These are phyloP conservation scores for Pandemis corylana DNA, from an alignment of 2,888 invertebrate species.

Conservation along the genomic window DNA sequence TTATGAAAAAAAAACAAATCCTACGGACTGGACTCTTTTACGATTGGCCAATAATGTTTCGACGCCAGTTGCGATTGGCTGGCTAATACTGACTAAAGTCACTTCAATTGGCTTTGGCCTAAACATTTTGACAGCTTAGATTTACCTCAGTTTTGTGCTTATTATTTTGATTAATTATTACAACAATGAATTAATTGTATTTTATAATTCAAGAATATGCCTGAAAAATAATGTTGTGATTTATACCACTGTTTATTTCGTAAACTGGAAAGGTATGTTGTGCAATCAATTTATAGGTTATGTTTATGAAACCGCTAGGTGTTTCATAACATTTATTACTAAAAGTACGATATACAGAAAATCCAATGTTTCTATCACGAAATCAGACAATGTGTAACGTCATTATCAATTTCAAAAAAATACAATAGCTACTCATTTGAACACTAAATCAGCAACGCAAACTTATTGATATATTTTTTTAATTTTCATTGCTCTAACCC, in stretches of 20 bases:
- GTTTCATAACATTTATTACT: slow-evolving; percentile 36
- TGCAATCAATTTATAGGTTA: slow-evolving; percentile 20
- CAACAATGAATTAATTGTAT: neutral
- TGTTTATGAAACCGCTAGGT: slow-evolving; percentile 31
- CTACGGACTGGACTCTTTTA: too few species aligned
- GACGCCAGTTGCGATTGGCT: neutral
- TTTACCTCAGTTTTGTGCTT: neutral
- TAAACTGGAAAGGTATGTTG: slow-evolving; percentile 7
- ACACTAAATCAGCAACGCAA: too few species aligned
- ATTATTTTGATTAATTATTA: neutral
- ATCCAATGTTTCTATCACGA: neutral
- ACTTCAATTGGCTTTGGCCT: neutral
- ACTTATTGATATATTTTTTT: too few species aligned
- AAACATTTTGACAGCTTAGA: neutral
- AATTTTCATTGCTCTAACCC: too few species aligned
- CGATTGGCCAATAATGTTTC: neutral
- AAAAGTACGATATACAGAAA: neutral
- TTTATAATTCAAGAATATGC: neutral
- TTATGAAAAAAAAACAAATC: neutral
- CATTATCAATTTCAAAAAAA: neutral
- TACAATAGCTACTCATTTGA: neutral
- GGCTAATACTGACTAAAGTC: neutral
- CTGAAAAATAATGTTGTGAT: slow-evolving; percentile 18
- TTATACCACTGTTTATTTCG: neutral
- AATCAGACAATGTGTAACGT: neutral